phyloP scores from a whole-genome alignment of 2,888 invertebrate species.

The Folsomia manolachei region DNA sequence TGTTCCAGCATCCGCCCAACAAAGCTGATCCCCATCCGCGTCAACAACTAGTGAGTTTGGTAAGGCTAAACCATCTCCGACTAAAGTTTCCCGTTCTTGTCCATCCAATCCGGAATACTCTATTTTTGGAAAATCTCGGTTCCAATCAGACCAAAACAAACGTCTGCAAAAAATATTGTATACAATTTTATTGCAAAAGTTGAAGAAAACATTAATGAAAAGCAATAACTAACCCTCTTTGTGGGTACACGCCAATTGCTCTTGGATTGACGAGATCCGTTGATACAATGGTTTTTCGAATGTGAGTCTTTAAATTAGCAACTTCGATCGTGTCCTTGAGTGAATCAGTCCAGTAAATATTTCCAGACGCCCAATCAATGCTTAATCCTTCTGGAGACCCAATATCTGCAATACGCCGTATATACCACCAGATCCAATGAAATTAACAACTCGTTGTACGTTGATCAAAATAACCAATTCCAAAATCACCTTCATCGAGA shows the following conservation, averaged over 20 bases:
- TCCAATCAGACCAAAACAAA: slow-evolving; percentile 98
- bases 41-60: slow-evolving; percentile 94
- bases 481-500: slow-evolving; percentile 60
- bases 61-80: slow-evolving; percentile 64
- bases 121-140: slow-evolving; percentile 82
- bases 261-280: slow-evolving; percentile 82
- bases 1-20: slow-evolving; percentile 92
- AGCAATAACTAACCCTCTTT: slow-evolving; percentile 70
- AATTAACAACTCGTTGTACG: too few relatives aligned
- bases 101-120: slow-evolving; percentile 95
- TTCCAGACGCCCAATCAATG: slow-evolving; percentile 87
- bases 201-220: background rate
- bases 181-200: too few relatives aligned
- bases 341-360: slow-evolving; percentile 96
- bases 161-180: slow-evolving; percentile 62
- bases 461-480: too few relatives aligned
- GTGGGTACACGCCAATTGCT: slow-evolving; percentile 91
- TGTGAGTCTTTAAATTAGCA: slow-evolving; percentile 74
- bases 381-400: slow-evolving; percentile 90
- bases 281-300: slow-evolving; percentile 71
- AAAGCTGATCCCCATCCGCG: slow-evolving; percentile 76
- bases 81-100: slow-evolving; percentile 62
- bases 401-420: slow-evolving; percentile 62
- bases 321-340: slow-evolving; percentile 83
- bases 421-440: slow-evolving; percentile 42